Conservation (phyloP, 2,113 vertebrate species). For the Megaceryle maxima region DNA sequence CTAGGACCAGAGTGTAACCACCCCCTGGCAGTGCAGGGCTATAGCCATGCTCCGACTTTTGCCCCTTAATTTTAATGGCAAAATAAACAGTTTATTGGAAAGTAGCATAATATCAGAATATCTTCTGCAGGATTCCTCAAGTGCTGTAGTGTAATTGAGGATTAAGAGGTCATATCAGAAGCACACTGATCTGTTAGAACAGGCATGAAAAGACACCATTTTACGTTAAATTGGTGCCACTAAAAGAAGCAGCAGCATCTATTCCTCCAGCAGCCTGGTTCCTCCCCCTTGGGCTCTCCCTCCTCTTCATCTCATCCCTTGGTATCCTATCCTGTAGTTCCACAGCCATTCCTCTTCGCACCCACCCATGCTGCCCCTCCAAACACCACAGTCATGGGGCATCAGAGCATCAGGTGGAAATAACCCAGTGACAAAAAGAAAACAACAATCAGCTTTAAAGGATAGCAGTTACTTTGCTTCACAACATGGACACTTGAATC, state of each 20-base stretch:
- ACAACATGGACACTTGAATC: accelerated
- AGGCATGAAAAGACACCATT: background rate
- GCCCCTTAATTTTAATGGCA: background rate
- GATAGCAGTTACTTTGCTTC: background rate
- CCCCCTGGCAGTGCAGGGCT: accelerated
- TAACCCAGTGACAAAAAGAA: background rate
- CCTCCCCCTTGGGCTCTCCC: background rate
- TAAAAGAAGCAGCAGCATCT: background rate
- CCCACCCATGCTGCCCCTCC: accelerated
- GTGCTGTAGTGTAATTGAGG: background rate
- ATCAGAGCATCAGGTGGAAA: background rate
- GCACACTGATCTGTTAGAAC: background rate
- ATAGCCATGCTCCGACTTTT: background rate
- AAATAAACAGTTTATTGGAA: background rate
- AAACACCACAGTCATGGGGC: background rate
- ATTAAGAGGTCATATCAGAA: background rate
- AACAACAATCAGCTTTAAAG: background rate
- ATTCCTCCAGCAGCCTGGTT: background rate
- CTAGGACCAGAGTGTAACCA: background rate
- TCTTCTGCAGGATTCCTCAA: background rate
- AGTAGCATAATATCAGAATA: background rate
- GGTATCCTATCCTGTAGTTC: background rate
- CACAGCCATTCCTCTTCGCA: background rate
- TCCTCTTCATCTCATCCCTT: background rate
- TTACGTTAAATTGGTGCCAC: background rate